Evolutionary conservation across 2,797 vertebrate genomes (phyloP), one percentile per base, ranked within the genome.

Genomic region (Leucoraja ocellata): DNA sequence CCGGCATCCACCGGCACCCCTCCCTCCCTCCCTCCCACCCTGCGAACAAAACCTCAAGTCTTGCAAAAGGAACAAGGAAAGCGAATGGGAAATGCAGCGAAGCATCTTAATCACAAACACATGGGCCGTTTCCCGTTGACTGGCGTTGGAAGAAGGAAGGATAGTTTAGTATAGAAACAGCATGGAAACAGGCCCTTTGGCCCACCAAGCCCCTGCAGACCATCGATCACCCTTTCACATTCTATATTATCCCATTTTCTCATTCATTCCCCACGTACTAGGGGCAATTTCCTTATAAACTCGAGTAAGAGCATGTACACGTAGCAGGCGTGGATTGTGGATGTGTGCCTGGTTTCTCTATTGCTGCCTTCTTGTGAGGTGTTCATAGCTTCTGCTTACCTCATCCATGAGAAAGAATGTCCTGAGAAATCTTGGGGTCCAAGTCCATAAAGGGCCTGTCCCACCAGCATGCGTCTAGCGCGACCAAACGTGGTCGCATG

Each of bases 51-150:
- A 21, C 16, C 23, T 73, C 71, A 65, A 74, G 71, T 18, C 90
- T 92, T 74, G 90, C 54, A 54, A 92, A 54, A 39, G 71, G 71
- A 92, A 46, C 6, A 11, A 92, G 71, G 46, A 46, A 54, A n/a
- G 8, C 9, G 68, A 54, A 74, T 74, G 25, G 71, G 71, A 54
- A 46, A 14, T n/a, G 32, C 18, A 73, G 32, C 0, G 8, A 91
- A 73, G 10, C 39, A 58, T 74, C 71, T 92, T n/a, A 76, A 92
- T 92, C 71, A 76, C 90, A 92, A 76, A 76, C 71, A 92, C 39
- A 28, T 76, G 39, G 90, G 25, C 8, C 16, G 71, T 71, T 54
- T 76, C 39, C 28, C 90, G 14, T 74, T 46, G 1, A 8, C 8
- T 32, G 78, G 28, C n/a, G 10, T n/a, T n/a, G 28, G n/a, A n/a